Evolutionary conservation across 2,888 invertebrate genomes (phyloP).

Genomic region (Drosophila fulvimacula): DNA sequence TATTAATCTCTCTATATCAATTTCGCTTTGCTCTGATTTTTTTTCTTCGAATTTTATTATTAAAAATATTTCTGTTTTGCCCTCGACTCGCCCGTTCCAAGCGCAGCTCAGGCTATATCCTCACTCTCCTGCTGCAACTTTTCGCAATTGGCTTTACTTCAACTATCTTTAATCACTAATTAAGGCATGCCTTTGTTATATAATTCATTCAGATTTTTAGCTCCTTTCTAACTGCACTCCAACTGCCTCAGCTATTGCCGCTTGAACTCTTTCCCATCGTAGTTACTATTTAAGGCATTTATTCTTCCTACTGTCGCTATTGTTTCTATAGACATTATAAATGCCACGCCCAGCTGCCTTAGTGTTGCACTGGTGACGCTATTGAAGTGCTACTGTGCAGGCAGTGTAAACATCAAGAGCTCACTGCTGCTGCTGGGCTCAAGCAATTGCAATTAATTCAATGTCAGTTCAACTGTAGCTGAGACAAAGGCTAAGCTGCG

Average conservation of each 20-base stretch:
- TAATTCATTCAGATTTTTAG: no score
- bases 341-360: slow-evolving; percentile 12
- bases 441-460: slow-evolving; percentile 65
- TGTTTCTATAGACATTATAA: background rate
- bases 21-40: background rate
- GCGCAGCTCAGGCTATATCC: background rate
- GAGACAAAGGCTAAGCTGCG: slow-evolving; percentile 58
- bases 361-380: background rate
- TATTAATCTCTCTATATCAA: background rate
- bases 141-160: background rate
- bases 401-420: slow-evolving; percentile 35
- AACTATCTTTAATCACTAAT: background rate
- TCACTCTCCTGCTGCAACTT: background rate
- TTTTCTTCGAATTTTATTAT: background rate
- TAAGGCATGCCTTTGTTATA: no score
- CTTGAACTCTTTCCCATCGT: background rate
- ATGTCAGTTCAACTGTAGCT: slow-evolving; percentile 64
- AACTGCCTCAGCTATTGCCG: background rate
- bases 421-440: slow-evolving; percentile 16
- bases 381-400: slow-evolving; percentile 23
- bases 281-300: background rate
- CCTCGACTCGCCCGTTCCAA: no score
- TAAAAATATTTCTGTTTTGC: background rate
- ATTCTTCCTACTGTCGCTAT: background rate
- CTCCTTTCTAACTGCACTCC: background rate